phyloP scores from a whole-genome alignment of 2,888 invertebrate genomes.

The Lepidocyrtoides sp. region DNA sequence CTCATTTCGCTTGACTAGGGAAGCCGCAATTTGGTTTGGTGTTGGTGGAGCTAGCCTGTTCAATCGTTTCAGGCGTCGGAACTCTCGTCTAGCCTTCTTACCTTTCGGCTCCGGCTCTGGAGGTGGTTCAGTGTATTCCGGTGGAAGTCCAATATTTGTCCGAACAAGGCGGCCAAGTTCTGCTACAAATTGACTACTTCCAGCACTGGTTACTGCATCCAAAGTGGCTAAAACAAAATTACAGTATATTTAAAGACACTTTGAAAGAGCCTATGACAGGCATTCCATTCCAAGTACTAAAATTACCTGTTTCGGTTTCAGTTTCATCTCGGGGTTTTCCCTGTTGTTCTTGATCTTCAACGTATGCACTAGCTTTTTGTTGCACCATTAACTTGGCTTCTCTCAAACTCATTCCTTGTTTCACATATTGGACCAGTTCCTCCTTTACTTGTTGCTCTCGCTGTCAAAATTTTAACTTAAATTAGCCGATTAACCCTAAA shows the following conservation, averaged over 20 bases:
- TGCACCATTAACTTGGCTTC: conserved; percentile 88
- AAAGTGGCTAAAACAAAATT: background rate
- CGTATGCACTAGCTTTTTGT: conserved; percentile 90
- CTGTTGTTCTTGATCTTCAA: conserved; percentile 48
- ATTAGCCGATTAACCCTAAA: too few relatives aligned
- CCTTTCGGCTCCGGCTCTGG: conserved; percentile 67
- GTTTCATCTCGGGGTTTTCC: conserved; percentile 11
- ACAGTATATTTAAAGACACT: background rate
- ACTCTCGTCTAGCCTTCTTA: conserved; percentile 11
- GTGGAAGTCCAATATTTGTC: conserved; percentile 65
- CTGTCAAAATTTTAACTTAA: conserved; percentile 73
- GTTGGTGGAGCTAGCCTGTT: conserved; percentile 58
- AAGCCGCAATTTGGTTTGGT: conserved; percentile 64
- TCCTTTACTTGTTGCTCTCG: conserved; percentile 84
- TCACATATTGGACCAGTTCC: conserved; percentile 86
- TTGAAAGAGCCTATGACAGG: background rate
- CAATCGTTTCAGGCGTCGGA: conserved; percentile 8
- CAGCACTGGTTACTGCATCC: background rate
- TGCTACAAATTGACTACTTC: conserved; percentile 66
- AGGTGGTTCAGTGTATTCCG: conserved; percentile 67
- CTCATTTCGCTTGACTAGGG: conserved; percentile 58
- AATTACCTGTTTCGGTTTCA: conserved; percentile 5
- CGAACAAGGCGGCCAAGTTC: conserved; percentile 64
- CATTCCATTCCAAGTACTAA: too few relatives aligned
- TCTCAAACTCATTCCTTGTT: conserved; percentile 91